Evolutionary conservation across 2,888 invertebrate species (phyloP), one percentile per base, ranked within the genome.

Genomic region (Torymus texanus): DNA sequence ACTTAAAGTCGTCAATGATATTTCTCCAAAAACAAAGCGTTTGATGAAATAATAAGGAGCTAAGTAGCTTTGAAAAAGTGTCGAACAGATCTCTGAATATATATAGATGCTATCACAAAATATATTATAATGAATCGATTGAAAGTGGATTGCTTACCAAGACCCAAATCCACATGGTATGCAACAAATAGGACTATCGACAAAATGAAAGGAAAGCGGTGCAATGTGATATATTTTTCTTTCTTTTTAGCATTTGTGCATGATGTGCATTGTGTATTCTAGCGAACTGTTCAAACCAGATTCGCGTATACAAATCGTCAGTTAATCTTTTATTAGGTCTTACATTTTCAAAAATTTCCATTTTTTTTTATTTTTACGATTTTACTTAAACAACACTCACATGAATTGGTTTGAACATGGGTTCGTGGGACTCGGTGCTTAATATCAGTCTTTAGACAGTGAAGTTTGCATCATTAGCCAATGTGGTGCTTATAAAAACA

Each of bases 131-230:
- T 85, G 83, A 85, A 86, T 85, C 83, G 41, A 84, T 85, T 84
- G 87, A 84, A 84, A 84, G 87, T 88, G 87, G 88, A 87, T 85
- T 89, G 90, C 90, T 90, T 90, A 90, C 90, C 90, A 90, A 90
- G 85, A 90, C 90, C 90, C 89, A 90, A 90, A 90, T 90, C 90
- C 90, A 90, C 90, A 90, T 90, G 88, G 90, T 90, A 90, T 90
- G 90, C 89, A 90, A 90, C 88, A 90, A 90, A 90, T 90, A 90
- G 88, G 89, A 90, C 89, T 90, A 90, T 79, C 41, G 76, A 89
- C 88, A 88, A 90, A 89, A 89, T 89, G 87, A 89, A 89, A 89
- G 89, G 88, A 89, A 89, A 90, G 89, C 89, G 89, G 89, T 90
- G 90, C 90, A 88, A 87, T 87, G 87, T 88, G 87, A 88, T 86